Conservation (phyloP, 2,888 invertebrate species). For the Drosophila aldrichi region DNA sequence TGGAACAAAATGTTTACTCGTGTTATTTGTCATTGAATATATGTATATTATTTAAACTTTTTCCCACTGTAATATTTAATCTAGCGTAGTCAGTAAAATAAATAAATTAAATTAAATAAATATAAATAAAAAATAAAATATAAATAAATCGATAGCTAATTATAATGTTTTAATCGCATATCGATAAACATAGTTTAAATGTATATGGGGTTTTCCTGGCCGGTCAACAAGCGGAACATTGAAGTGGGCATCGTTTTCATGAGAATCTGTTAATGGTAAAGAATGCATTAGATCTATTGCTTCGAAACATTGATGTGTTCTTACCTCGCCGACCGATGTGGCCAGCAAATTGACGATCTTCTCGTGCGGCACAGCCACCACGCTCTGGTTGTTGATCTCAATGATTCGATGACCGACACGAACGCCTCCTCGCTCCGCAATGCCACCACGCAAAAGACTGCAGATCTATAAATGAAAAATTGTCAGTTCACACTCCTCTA, state of each 20-base stretch:
- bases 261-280: conserved; percentile 90
- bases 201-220: conserved; percentile 99
- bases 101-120: no score
- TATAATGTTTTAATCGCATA: background rate
- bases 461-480: conserved; percentile 91
- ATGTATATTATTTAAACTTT: conserved; percentile 11
- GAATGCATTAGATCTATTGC: background rate
- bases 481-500: no score
- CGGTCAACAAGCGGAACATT: conserved; percentile 99
- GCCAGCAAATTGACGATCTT: conserved; percentile 99
- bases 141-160: background rate
- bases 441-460: conserved; percentile 98
- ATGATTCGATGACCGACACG: conserved; percentile 99
- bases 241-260: conserved; percentile 99
- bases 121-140: no score
- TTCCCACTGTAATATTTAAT: conserved; percentile 21
- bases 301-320: background rate
- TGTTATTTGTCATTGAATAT: conserved; percentile 66
- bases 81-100: conserved; percentile 5
- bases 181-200: conserved; percentile 88
- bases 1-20: conserved; percentile 61
- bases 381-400: conserved; percentile 99
- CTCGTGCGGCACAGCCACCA: conserved; percentile 99
- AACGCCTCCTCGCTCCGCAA: conserved; percentile 99
- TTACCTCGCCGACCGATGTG: conserved; percentile 99